Percentiles rank a stretch among this genome's conserved stretches.
phyloP scores from a whole-genome alignment of 2,113 vertebrate genomes.

The Psittacus erithacus region DNA sequence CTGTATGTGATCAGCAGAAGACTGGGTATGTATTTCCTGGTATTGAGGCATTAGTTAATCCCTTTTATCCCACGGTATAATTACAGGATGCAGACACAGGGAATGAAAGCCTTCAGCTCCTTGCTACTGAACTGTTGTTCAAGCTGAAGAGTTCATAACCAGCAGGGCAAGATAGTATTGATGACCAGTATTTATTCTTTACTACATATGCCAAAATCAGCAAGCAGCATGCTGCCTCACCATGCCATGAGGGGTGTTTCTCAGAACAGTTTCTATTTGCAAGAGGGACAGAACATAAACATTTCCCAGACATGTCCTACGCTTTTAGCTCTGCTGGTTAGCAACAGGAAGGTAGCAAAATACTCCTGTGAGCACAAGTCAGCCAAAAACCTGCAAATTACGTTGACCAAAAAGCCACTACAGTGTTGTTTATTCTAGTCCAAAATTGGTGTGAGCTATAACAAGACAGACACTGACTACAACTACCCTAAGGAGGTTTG shows the following conservation, averaged over 20 bases:
- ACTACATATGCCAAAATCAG: neutral
- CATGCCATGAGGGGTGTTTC: neutral
- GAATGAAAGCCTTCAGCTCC: neutral
- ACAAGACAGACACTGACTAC: neutral
- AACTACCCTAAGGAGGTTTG: neutral
- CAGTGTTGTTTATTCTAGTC: neutral
- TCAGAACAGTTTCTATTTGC: neutral
- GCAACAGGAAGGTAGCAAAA: conserved; percentile 15
- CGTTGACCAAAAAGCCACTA: neutral
- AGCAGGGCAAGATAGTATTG: neutral
- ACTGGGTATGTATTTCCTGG: neutral
- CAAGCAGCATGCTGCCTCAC: neutral
- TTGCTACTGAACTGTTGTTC: neutral
- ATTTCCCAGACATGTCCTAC: conserved; percentile 19
- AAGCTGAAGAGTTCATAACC: neutral
- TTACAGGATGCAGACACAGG: neutral
- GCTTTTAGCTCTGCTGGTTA: conserved; percentile 34
- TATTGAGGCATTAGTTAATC: neutral
- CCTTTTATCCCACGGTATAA: neutral
- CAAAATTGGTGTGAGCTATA: conserved; percentile 9
- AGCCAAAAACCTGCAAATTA: conserved; percentile 38
- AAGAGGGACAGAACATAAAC: neutral
- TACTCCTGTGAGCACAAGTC: neutral
- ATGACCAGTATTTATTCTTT: neutral
- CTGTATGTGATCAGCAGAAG: neutral